Evolutionary conservation across 2,113 vertebrate species (phyloP), one percentile per base, ranked within the genome.

Genomic region (Archilochus colubris): DNA sequence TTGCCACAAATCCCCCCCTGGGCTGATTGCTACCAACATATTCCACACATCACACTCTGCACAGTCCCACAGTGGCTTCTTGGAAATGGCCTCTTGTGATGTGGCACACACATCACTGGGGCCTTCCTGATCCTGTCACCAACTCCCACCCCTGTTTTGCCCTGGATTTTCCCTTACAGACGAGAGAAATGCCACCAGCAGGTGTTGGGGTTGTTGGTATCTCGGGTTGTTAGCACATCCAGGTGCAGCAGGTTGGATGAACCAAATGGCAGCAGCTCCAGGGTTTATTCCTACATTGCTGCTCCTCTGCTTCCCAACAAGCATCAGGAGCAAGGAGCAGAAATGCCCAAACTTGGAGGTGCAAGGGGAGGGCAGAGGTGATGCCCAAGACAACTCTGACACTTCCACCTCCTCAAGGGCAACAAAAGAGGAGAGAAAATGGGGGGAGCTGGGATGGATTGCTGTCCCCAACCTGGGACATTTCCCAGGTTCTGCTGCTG

Each of bases 201-300:
- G 0, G 0, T 51, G 38, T 44, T 44, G 28, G 54, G 67, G 62
- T 8, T 8, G 40, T 9, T 53, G 69, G 27, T 51, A 18, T 7
- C 9, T 3, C 67, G 36, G 55, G 2, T 3, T 25, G 23, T 30
- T 62, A 10, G 23, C 64, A 44, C 18, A 48, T 6, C 12, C 40
- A 33, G 46, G 66, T 11, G 27, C 3, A 67, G 79, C 38, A 61
- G 74, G 11, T 13, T 38, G 40, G 40, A 12, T 33, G 53, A 53
- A 40, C 10, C 12, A 48, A 82, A 74, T 44, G 13, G 13, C n/a
- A 69, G 36, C 14, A 69, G 10, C 20, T 72, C n/a, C 50, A 27
- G 51, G n/a, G 17, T 31, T 50, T 66, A 31, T 18, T 48, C 63
- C 85, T 33, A 30, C 66, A 36, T 57, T 54, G 53, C 51, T 76